A percentile compares a stretch with the other conserved stretches of the same genome.
Conservation (phyloP, 2,113 vertebrate species). For the Saguinus imperator region DNA sequence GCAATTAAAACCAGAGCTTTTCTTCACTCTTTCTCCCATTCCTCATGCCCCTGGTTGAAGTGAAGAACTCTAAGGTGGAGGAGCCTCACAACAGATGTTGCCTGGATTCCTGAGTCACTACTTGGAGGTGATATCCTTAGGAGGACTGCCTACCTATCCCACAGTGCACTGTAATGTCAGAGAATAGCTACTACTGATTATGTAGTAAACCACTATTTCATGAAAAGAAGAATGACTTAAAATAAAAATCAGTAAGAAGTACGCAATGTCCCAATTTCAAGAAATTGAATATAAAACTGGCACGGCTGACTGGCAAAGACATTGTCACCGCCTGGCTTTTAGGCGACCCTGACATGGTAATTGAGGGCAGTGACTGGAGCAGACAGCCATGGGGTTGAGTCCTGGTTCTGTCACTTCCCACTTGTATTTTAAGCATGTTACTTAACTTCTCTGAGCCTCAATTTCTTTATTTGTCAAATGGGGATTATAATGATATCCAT, state of each 20-base stretch:
- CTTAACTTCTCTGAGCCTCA: background rate
- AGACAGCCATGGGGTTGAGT: background rate
- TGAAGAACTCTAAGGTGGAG: background rate
- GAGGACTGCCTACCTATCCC: background rate
- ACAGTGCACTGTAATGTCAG: background rate
- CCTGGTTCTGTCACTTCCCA: background rate
- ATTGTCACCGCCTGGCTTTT: background rate
- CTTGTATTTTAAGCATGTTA: background rate
- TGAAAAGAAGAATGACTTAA: background rate
- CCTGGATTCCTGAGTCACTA: background rate
- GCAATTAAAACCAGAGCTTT: background rate
- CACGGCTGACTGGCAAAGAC: background rate
- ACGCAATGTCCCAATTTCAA: background rate
- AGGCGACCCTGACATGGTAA: background rate
- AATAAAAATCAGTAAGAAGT: background rate
- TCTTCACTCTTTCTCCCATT: background rate
- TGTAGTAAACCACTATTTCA: background rate
- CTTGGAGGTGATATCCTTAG: background rate
- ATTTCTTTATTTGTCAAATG: slow-evolving; percentile 7
- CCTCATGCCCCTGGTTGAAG: background rate
- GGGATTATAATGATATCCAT: background rate
- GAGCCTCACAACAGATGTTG: background rate
- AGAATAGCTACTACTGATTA: background rate
- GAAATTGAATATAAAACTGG: background rate
- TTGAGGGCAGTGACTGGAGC: background rate